Evolutionary conservation across 2,113 vertebrate species (phyloP).

Genomic region (Leucopsar rothschildi): DNA sequence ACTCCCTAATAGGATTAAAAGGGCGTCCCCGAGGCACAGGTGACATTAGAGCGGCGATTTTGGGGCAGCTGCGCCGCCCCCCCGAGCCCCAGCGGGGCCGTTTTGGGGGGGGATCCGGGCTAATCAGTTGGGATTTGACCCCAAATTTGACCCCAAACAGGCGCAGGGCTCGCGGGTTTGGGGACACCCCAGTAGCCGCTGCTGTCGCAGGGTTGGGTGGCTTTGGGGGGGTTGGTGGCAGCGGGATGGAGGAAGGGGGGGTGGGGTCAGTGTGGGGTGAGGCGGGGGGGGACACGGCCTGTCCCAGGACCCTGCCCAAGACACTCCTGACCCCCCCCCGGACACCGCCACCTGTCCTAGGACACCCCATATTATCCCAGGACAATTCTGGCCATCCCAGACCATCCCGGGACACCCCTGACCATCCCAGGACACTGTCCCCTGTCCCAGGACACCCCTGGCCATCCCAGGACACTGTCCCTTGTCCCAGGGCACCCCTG

Average conservation of each 20-base stretch:
- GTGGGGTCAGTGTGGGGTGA: neutral
- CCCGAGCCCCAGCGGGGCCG: neutral
- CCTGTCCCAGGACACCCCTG: neutral
- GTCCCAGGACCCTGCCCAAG: too few species aligned
- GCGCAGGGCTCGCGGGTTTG: fast-evolving
- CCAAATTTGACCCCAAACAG: neutral
- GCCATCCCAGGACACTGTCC: too few species aligned
- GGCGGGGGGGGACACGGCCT: neutral
- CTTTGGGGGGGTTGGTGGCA: neutral
- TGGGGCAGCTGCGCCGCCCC: neutral
- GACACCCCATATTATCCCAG: neutral
- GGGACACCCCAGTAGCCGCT: neutral
- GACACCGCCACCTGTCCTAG: neutral
- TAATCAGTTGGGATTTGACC: neutral
- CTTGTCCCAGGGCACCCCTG: too few species aligned
- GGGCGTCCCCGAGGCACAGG: neutral
- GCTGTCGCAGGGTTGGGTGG: neutral
- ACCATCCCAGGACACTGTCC: too few species aligned
- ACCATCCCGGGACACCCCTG: neutral
- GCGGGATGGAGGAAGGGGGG: too few species aligned
- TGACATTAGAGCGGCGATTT: neutral
- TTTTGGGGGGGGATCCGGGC: neutral
- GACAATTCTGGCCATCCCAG: neutral
- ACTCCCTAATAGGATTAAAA: conserved; percentile 60
- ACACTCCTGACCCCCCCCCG: too few species aligned